Evolutionary conservation across 2,888 invertebrate genomes (phyloP), one percentile per base, ranked within the genome.

Genomic region (Hedya salicella): DNA sequence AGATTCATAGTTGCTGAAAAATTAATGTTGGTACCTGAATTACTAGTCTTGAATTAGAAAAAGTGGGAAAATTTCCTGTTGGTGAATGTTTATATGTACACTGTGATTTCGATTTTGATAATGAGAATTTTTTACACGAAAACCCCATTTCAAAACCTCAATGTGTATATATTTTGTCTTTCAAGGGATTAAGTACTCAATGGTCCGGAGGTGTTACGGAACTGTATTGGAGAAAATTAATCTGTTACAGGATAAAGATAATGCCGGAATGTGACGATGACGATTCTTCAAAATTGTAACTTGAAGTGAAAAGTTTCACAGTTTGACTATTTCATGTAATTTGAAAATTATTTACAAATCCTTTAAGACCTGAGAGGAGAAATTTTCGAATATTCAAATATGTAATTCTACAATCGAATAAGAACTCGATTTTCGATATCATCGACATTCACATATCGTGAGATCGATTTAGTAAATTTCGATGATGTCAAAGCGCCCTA

Each of bases 271-370:
- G 9, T 40, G 13, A 46, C 32, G 16, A 25, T 25, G 25, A 25
- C 25, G 25, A 25, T 25, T 40, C 32, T 44, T 52, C 39, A 32
- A 54, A 48, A 54, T 42, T 25, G 39, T 19, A 40, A 11, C 61
- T 40, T 53, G 39, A 19, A 40, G 1, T 48, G 30, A 40, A 40
- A 32, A 1, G 16, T 50, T 52, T 62, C 46, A 52, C 62, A 77
- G 78, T 82, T 81, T 82, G 83, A 82, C 83, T 79, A 82, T 82
- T 82, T 81, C 76, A 79, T 76, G 77, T 36, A 36, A 9, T 36
- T 36, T 36, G 9, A 6, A 36, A 25, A 25, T 25, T 73, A 53
- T 63, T 49, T 66, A 61, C 14, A 49, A 13, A 32, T 53, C 8
- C 1, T 32, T 16, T 14, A 21, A 14, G 11, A 56, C 13, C 32